phyloP scores from a whole-genome alignment of 2,797 vertebrate genomes.

The Scolopax rusticola region DNA sequence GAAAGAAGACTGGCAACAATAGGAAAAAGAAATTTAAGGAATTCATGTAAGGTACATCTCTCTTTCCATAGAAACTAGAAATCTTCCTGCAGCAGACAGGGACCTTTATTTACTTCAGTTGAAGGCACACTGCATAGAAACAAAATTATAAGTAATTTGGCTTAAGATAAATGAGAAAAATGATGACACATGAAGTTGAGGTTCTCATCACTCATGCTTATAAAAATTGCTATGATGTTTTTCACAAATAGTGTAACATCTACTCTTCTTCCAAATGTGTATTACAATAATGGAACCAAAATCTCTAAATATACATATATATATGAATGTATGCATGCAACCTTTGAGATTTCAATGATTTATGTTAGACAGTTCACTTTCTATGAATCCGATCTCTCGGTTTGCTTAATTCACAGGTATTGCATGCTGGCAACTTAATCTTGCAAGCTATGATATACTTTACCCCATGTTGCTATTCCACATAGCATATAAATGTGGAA shows the following conservation, averaged over 20 bases:
- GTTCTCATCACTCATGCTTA: neutral
- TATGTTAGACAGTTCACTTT: neutral
- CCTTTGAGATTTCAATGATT: neutral
- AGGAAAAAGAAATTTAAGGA: neutral
- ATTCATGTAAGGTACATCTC: neutral
- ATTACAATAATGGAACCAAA: neutral
- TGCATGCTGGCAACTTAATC: neutral
- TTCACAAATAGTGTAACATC: neutral
- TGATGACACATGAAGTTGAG: fast-evolving
- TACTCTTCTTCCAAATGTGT: neutral
- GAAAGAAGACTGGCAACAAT: neutral
- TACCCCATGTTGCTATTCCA: neutral
- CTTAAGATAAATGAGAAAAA: neutral
- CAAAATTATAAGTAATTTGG: neutral
- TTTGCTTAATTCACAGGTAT: neutral
- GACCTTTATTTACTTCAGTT: neutral
- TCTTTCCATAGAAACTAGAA: neutral
- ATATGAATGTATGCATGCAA: fast-evolving
- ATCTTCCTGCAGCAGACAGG: neutral
- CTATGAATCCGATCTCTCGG: neutral
- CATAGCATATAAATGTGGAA: neutral
- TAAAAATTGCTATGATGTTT: neutral
- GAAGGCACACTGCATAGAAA: neutral
- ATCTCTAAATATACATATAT: neutral
- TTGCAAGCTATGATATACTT: neutral